These are phyloP conservation scores for Alloplasta piceator DNA, from an alignment of 2,888 invertebrate genomes.

Conservation along the genomic window DNA sequence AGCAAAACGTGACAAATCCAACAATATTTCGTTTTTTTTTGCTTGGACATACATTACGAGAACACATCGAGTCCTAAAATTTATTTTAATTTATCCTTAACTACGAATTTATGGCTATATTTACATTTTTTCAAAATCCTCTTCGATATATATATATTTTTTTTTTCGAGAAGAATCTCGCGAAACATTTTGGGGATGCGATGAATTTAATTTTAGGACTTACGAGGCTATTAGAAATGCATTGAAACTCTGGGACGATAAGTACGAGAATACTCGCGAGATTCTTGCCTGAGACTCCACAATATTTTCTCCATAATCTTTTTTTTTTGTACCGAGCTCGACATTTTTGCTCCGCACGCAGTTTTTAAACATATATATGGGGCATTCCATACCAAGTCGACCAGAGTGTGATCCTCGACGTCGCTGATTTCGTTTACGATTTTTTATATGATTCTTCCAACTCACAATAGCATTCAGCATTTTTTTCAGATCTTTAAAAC, in stretches of 20 bases:
- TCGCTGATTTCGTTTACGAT: no score
- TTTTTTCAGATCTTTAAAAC: no score
- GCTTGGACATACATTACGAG: slow-evolving; percentile 60
- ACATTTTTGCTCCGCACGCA: slow-evolving; percentile 35
- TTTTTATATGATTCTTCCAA: no score
- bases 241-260: slow-evolving; percentile 61
- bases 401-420: no score
- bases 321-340: slow-evolving; percentile 32
- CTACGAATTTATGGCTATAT: slow-evolving; percentile 69
- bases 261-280: slow-evolving; percentile 61
- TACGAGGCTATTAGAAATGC: slow-evolving; percentile 58
- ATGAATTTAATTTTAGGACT: slow-evolving; percentile 40
- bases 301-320: slow-evolving; percentile 22
- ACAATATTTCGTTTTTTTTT: not conserved
- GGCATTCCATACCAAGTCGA: no score
- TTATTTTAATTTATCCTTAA: slow-evolving; percentile 68
- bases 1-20: slow-evolving; percentile 16
- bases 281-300: slow-evolving; percentile 49
- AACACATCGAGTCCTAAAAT: slow-evolving; percentile 72
- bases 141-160: slow-evolving; percentile 5
- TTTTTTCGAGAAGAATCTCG: slow-evolving; percentile 36
- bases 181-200: slow-evolving; percentile 34
- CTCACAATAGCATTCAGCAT: no score
- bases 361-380: slow-evolving; percentile 35
- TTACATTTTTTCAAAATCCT: slow-evolving; percentile 62